Percentiles rank a stretch among this genome's conserved stretches.
Evolutionary conservation across 2,113 vertebrate genomes (phyloP).

Genomic region (Hyla sarda): DNA sequence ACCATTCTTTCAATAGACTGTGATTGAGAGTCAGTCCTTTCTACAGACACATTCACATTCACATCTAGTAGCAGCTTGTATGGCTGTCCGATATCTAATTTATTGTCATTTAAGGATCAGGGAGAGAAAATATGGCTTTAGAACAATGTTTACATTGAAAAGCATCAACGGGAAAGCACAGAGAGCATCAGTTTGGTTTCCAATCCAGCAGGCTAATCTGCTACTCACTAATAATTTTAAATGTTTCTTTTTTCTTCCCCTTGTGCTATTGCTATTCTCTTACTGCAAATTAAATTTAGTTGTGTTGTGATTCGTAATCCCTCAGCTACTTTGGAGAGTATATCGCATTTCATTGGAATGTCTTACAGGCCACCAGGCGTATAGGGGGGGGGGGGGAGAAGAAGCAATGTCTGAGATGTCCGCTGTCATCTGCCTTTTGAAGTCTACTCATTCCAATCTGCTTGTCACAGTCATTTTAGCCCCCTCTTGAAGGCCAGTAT

Average conservation of each 20-base stretch:
- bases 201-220: conserved; percentile 80
- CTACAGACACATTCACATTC: conserved; percentile 89
- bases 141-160: conserved; percentile 88
- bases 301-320: conserved; percentile 37
- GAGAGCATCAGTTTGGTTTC: conserved; percentile 82
- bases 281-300: conserved; percentile 73
- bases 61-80: conserved; percentile 91
- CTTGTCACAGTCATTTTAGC: conserved; percentile 18
- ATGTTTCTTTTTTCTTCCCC: conserved; percentile 59
- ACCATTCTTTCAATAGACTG: conserved; percentile 93
- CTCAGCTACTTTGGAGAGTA: conserved; percentile 42
- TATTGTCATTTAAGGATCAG: conserved; percentile 90
- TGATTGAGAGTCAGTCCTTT: conserved; percentile 92
- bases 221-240: conserved; percentile 75
- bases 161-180: conserved; percentile 77
- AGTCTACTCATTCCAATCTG: conserved; percentile 32
- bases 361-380: conserved; percentile 36
- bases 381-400: no score
- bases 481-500: not conserved
- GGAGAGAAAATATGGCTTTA: conserved; percentile 83
- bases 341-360: conserved; percentile 52
- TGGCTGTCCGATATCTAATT: conserved; percentile 88
- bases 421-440: conserved; percentile 31
- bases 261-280: conserved; percentile 67
- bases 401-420: not conserved